phyloP scores from a whole-genome alignment of 2,888 invertebrate genomes.

The Terebella lapidaria region DNA sequence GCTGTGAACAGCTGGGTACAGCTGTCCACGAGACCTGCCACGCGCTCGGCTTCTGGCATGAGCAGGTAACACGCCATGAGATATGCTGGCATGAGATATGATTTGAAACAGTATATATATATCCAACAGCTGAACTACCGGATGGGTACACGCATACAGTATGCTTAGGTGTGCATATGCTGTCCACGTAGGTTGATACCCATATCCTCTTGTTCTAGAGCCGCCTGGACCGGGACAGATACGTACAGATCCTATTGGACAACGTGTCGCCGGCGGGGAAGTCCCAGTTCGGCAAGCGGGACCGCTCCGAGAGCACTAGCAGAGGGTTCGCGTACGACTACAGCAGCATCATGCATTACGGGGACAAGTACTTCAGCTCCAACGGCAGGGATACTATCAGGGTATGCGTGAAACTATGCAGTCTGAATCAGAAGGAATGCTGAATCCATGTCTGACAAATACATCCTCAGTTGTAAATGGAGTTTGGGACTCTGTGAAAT shows the following conservation, averaged over 20 bases:
- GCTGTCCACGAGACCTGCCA: slow-evolving; percentile 44
- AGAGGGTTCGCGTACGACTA: slow-evolving; percentile 47
- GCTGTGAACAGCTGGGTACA: slow-evolving; percentile 41
- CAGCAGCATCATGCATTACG: slow-evolving; percentile 46
- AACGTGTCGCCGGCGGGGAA: slow-evolving; percentile 36
- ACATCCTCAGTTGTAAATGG: no score
- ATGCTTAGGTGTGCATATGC: no score
- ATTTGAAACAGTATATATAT: no score
- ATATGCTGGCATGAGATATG: no score
- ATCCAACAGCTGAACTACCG: no score
- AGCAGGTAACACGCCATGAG: slow-evolving; percentile 31
- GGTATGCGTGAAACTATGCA: slow-evolving; percentile 22
- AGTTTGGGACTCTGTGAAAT: no score
- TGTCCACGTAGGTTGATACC: no score
- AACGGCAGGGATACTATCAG: slow-evolving; percentile 38
- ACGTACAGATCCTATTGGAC: slow-evolving; percentile 32
- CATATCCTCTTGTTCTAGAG: no score
- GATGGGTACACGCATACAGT: no score
- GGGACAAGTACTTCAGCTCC: slow-evolving; percentile 34
- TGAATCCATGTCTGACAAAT: no score
- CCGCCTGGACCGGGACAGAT: slow-evolving; percentile 39
- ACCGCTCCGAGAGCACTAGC: slow-evolving; percentile 26
- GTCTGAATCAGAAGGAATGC: no score
- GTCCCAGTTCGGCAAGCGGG: slow-evolving; percentile 33
- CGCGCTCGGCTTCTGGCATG: slow-evolving; percentile 47